A percentile compares a stretch with the other conserved stretches of the same genome.
phyloP scores from a whole-genome alignment of 2,113 vertebrate genomes.

The Apteryx mantelli region DNA sequence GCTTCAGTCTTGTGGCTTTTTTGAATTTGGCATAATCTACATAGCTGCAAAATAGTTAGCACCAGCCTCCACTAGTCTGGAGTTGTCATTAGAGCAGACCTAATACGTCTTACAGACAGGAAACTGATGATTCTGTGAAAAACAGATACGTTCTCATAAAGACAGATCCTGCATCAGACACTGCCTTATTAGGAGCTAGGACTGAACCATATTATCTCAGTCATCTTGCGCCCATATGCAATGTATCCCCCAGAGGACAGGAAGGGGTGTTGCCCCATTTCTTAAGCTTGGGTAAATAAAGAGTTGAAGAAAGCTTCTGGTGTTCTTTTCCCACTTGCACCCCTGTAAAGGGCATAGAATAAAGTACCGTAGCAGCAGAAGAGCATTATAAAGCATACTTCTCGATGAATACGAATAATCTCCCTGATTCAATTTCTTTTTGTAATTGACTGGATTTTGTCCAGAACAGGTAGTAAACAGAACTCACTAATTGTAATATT shows the following conservation, averaged over 20 bases:
- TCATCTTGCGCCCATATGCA: too few relatives aligned
- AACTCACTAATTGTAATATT: not conserved
- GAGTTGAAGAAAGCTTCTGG: not conserved
- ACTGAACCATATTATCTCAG: not conserved
- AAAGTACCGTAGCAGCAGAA: not conserved
- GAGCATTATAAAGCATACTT: not conserved
- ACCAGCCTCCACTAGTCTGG: not conserved
- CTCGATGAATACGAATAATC: not conserved
- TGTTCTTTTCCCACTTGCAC: not conserved
- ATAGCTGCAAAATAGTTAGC: not conserved
- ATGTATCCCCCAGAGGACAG: not conserved
- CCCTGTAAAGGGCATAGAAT: not conserved
- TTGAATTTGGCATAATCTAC: not conserved
- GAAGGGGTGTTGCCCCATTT: not conserved
- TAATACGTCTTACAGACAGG: not conserved
- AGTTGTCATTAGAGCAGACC: constrained; percentile 42
- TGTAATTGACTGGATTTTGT: not conserved
- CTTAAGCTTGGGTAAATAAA: not conserved
- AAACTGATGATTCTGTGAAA: constrained; percentile 17
- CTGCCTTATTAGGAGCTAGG: not conserved
- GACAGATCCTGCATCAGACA: not conserved
- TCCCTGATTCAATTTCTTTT: not conserved
- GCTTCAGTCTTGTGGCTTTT: constrained; percentile 7
- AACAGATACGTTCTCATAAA: not conserved
- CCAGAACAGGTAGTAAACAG: not conserved